Conservation (phyloP, 2,797 vertebrate species). For the Lycodopsis pacificus region DNA sequence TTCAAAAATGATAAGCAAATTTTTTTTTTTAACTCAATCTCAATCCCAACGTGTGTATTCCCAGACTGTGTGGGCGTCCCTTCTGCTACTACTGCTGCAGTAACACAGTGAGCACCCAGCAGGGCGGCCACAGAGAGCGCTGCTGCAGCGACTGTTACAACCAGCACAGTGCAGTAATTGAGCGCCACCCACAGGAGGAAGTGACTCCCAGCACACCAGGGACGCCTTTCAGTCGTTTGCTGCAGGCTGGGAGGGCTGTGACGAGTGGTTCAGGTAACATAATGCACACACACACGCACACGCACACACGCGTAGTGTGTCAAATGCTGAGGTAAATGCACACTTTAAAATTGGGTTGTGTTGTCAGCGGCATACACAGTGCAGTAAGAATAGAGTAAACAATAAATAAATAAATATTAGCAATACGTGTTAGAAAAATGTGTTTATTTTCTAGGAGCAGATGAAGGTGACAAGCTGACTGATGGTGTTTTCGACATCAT, state of each 20-base stretch:
- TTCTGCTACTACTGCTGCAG: slow-evolving; percentile 98
- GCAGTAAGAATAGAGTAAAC: not conserved
- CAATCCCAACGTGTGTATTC: slow-evolving; percentile 32
- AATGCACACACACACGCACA: not conserved
- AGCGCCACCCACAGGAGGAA: slow-evolving; percentile 84
- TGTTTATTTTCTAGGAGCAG: slow-evolving; percentile 68
- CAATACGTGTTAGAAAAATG: not conserved
- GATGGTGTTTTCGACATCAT: slow-evolving; percentile 95
- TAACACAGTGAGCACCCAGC: slow-evolving; percentile 86
- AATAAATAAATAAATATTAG: not conserved
- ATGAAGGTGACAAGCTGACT: slow-evolving; percentile 79
- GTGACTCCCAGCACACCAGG: slow-evolving; percentile 72
- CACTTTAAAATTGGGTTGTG: not conserved
- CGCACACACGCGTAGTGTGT: slow-evolving; percentile 1
- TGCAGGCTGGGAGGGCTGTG: slow-evolving; percentile 79
- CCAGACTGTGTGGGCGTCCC: slow-evolving; percentile 90
- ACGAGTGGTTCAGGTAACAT: slow-evolving; percentile 80
- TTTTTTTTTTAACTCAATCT: not conserved
- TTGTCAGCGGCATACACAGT: not conserved
- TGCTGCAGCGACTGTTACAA: slow-evolving; percentile 92
- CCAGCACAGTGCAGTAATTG: slow-evolving; percentile 82
- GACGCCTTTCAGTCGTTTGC: slow-evolving; percentile 69
- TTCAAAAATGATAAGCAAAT: slow-evolving; percentile 15
- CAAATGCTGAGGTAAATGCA: not conserved
- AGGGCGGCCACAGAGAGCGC: slow-evolving; percentile 88